A percentile compares a stretch with the other conserved stretches of the same genome.
phyloP scores from a whole-genome alignment of 2,797 vertebrate species.

The Heteromormyrus szaboi region DNA sequence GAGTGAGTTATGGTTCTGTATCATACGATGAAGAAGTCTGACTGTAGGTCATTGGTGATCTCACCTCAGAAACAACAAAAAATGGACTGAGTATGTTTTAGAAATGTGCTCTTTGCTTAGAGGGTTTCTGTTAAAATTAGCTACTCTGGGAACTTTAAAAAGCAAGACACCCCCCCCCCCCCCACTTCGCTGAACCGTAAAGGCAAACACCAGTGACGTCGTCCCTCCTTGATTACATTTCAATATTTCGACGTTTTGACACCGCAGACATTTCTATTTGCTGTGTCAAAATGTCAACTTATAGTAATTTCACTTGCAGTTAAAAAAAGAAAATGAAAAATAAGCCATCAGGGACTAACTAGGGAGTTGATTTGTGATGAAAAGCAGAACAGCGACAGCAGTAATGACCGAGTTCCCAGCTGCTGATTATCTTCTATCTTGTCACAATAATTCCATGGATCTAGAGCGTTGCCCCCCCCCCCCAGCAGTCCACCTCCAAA shows the following conservation, averaged over 20 bases:
- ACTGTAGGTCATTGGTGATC: not conserved
- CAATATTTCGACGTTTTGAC: conserved; percentile 7
- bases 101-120: not conserved
- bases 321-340: conserved; percentile 28
- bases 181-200: not conserved
- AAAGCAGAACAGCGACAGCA: conserved; percentile 43
- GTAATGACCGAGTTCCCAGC: conserved; percentile 39
- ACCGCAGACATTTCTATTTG: not conserved
- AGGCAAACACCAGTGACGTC: not conserved
- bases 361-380: conserved; percentile 41
- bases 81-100: not conserved
- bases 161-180: not conserved
- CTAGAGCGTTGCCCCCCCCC: not conserved
- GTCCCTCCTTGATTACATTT: conserved; percentile 1
- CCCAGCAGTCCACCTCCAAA: not conserved
- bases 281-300: conserved; percentile 6
- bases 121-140: not conserved
- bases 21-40: not conserved
- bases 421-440: conserved; percentile 45
- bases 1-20: not conserved
- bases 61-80: not conserved
- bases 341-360: conserved; percentile 36
- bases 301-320: not conserved
- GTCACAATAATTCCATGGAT: conserved; percentile 45
- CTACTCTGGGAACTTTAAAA: not conserved